Evolutionary conservation across 2,797 vertebrate genomes (phyloP).

Genomic region (Danio albolineatus): DNA sequence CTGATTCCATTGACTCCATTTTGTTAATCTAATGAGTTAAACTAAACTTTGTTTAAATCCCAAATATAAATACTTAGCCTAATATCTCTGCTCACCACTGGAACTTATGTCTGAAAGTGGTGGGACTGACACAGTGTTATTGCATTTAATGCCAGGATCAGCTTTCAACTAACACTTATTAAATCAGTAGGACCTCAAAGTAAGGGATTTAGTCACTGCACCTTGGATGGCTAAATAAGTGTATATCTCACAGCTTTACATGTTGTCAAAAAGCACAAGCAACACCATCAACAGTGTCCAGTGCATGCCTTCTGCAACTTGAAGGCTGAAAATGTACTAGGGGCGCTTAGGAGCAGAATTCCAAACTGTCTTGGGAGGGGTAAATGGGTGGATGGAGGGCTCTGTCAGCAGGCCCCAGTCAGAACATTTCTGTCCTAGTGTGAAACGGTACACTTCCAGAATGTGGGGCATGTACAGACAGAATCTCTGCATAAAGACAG

Average conservation of each 20-base stretch:
- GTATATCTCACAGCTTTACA: not conserved
- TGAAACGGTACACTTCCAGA: constrained; percentile 78
- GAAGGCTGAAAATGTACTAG: constrained; percentile 17
- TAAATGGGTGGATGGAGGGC: constrained; percentile 38
- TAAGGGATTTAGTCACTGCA: not conserved
- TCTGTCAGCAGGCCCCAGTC: constrained; percentile 68
- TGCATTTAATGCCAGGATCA: constrained; percentile 23
- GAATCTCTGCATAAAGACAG: constrained; percentile 73
- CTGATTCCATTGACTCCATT: constrained; percentile 8
- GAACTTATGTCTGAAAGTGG: constrained; percentile 40
- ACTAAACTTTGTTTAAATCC: constrained; percentile 33
- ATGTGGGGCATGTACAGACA: constrained; percentile 79
- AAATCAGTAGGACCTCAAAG: not conserved
- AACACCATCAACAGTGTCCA: not conserved
- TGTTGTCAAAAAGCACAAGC: not conserved
- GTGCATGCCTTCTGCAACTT: not conserved
- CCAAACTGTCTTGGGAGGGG: constrained; percentile 53
- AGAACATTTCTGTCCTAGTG: constrained; percentile 63
- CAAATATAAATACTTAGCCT: constrained; percentile 36
- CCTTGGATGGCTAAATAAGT: not conserved
- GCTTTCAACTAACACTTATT: not conserved
- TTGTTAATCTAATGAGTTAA: constrained; percentile 43
- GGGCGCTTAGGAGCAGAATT: constrained; percentile 50
- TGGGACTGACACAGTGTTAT: constrained; percentile 1
- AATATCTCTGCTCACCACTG: constrained; percentile 11